phyloP scores from a whole-genome alignment of 2,797 vertebrate species.

The Coracias cyanogaster region DNA sequence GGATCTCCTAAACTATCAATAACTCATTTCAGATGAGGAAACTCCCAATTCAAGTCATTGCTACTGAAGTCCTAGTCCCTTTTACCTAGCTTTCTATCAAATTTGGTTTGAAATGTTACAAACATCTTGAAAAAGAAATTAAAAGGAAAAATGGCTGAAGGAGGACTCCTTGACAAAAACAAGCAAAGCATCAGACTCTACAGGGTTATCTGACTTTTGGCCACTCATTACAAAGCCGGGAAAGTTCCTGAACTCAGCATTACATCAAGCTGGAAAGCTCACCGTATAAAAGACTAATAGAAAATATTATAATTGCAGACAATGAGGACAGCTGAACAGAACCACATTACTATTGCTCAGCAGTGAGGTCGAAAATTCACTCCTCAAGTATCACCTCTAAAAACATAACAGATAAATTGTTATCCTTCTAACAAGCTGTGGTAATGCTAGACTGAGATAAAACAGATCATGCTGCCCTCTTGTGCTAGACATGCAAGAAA shows the following conservation, averaged over 20 bases:
- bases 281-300: neutral
- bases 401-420: neutral
- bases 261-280: neutral
- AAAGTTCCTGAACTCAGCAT: neutral
- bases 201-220: neutral
- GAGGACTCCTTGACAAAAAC: neutral
- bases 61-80: neutral
- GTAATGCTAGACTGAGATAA: conserved; percentile 37
- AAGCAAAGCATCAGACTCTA: neutral
- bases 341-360: neutral
- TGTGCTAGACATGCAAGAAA: conserved; percentile 53
- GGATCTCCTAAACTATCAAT: neutral
- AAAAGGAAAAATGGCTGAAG: neutral
- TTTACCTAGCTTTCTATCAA: neutral
- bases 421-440: neutral
- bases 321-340: neutral
- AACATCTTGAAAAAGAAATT: neutral
- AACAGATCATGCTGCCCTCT: conserved; percentile 81
- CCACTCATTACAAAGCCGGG: neutral
- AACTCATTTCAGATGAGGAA: conserved; percentile 5
- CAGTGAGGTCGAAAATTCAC: neutral
- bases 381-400: conserved; percentile 38
- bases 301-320: neutral
- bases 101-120: neutral
- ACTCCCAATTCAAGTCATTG: neutral